Evolutionary conservation across 2,797 vertebrate species (phyloP).

Genomic region (Tapera naevia): DNA sequence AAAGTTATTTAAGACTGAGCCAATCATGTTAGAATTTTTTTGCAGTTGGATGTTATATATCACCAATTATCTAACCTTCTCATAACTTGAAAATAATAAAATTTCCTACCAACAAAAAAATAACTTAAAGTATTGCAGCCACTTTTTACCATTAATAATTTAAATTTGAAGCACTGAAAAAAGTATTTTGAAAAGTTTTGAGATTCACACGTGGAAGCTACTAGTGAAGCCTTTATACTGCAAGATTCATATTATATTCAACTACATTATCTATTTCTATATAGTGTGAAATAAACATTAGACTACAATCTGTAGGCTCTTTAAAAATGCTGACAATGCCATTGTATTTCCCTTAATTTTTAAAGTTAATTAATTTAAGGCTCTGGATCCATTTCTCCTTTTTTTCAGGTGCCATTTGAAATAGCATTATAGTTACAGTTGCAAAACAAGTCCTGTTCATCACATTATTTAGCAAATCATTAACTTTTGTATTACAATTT

Average conservation of each 20-base stretch:
- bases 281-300: not conserved
- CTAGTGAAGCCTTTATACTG: not conserved
- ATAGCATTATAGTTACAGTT: not conserved
- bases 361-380: not conserved
- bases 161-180: not conserved
- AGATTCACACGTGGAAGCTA: not conserved
- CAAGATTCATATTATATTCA: not conserved
- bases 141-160: not conserved
- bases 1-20: not conserved
- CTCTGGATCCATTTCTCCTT: not conserved
- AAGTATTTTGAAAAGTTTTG: not conserved
- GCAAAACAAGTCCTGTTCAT: not conserved
- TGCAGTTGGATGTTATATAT: not conserved
- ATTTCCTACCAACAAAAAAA: not conserved
- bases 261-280: not conserved
- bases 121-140: not conserved
- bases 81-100: not conserved
- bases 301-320: not conserved
- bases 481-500: not conserved
- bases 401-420: not conserved
- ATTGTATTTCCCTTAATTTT: not conserved
- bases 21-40: not conserved
- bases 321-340: not conserved
- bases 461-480: not conserved
- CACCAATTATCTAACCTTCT: not conserved